phyloP scores from a whole-genome alignment of 2,888 invertebrate species.

The Hipparchia sbordonii region DNA sequence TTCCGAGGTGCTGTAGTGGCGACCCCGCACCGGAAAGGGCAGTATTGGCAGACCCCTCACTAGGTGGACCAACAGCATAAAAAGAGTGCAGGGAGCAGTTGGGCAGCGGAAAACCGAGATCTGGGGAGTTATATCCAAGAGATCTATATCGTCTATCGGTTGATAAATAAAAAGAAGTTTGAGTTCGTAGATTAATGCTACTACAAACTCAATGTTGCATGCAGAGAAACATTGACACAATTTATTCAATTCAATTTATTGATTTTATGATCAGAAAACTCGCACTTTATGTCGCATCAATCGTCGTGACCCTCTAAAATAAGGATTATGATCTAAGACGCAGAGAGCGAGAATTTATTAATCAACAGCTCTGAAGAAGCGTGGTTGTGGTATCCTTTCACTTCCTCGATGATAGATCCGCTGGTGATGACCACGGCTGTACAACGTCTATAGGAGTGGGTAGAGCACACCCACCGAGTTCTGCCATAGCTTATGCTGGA shows the following conservation, averaged over 20 bases:
- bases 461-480: constrained; percentile 73
- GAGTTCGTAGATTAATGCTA: no score
- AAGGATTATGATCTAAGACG: neutral
- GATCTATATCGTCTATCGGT: no score
- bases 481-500: constrained; percentile 59
- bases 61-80: no score
- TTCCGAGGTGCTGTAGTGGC: no score
- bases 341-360: constrained; percentile 44
- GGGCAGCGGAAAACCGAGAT: no score
- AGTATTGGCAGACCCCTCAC: no score
- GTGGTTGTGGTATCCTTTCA: constrained; percentile 70
- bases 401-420: constrained; percentile 62
- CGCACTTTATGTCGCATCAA: neutral
- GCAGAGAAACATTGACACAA: neutral
- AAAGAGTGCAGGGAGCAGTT: no score
- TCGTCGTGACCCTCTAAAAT: no score
- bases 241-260: neutral
- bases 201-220: neutral
- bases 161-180: no score
- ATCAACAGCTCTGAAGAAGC: constrained; percentile 67
- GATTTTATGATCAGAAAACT: no score
- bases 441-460: constrained; percentile 73
- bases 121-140: no score
- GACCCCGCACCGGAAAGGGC: no score
- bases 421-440: constrained; percentile 72